Evolutionary conservation across 2,113 vertebrate genomes (phyloP), one percentile per base, ranked within the genome.

Genomic region (Gavialis gangeticus): DNA sequence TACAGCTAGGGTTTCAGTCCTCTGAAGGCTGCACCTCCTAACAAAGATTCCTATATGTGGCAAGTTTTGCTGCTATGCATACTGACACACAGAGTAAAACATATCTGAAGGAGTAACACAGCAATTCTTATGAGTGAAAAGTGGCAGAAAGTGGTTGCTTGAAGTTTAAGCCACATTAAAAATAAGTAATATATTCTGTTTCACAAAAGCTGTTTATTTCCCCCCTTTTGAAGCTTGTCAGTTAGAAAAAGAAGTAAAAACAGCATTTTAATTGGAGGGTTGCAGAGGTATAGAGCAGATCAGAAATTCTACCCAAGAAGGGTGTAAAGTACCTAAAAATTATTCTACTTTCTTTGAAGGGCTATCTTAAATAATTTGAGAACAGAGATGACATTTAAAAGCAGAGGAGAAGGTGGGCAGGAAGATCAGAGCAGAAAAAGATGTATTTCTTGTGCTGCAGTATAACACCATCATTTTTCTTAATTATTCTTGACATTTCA

Each of bases 401-500:
- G 84, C 64, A 95, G 92, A 93, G 82, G 37, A 85, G 58, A 96
- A 97, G 93, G 95, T 96, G 82, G 57, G 64, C 92, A 95, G 90
- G 91, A 96, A 93, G 81, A 96, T 89, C 87, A 78, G 90, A 94
- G 85, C 46, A 95, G 73, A 88, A 96, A 46, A 97, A 95, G 94
- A 97, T 96, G 14, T 90, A 97, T 96, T 97, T 96, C 89, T 79
- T 96, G 84, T 89, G 90, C 90, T 97, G 91, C 88, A 95, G 75
- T 97, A 95, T 97, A 97, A 93, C 86, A 97, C 85, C 88, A 92
- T 97, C 83, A 96, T 98, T 98, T 98, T 97, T 97, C 95, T 98
- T 96, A 98, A 98, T 98, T 97, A 97, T 97, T 97, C 90, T 95
- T 98, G 94, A 97, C 93, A 97, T 98, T 98, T 97, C 87, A 96